A percentile compares a stretch with the other conserved stretches of the same genome.
Evolutionary conservation across 2,113 vertebrate genomes (phyloP).

Genomic region (Gobio gobio): DNA sequence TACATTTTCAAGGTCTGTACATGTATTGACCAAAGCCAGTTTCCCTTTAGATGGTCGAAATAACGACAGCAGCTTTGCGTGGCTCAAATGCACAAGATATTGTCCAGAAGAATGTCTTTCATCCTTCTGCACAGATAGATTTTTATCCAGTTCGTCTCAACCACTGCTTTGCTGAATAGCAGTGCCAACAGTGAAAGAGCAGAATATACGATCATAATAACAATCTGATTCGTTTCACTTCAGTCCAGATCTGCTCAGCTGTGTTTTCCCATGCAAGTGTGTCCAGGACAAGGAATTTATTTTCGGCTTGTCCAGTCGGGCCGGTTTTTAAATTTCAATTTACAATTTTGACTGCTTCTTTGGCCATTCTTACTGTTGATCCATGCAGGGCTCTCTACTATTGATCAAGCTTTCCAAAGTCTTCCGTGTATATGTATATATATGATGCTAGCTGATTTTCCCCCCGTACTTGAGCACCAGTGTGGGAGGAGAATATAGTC

Average conservation of each 20-base stretch:
- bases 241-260: not conserved
- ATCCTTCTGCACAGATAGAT: not conserved
- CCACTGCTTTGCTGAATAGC: not conserved
- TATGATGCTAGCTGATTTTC: not conserved
- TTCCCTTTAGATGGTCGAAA: not conserved
- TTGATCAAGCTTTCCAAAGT: not conserved
- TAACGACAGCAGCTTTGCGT: not conserved
- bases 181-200: not conserved
- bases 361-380: not conserved
- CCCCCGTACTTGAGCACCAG: not conserved
- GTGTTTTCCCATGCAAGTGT: not conserved
- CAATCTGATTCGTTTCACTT: not conserved
- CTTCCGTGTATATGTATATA: not conserved
- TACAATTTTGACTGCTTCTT: not conserved
- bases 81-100: not conserved
- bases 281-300: not conserved
- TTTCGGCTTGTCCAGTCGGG: not conserved
- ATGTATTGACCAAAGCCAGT: not conserved
- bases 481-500: not conserved
- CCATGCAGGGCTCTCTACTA: not conserved
- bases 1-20: constrained; percentile 15
- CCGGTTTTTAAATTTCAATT: not conserved
- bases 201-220: not conserved
- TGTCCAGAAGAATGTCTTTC: not conserved
- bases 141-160: not conserved